Evolutionary conservation across 2,113 vertebrate species (phyloP).

Genomic region (Panthera leo): DNA sequence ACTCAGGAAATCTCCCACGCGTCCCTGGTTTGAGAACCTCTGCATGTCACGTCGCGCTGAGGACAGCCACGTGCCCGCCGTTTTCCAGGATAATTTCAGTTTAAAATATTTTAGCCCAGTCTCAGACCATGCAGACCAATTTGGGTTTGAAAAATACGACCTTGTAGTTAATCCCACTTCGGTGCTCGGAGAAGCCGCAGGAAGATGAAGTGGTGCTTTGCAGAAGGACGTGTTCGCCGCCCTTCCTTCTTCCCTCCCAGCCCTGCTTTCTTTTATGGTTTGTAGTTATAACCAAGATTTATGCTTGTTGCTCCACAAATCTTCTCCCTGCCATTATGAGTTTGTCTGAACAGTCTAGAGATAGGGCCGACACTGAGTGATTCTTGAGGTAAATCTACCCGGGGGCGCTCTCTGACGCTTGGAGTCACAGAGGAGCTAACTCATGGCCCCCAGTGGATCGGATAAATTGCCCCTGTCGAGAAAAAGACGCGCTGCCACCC

Average conservation of each 20-base stretch:
- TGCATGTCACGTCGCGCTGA: fast-evolving
- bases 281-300: slow-evolving; percentile 78
- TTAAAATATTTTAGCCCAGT: not conserved
- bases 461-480: slow-evolving; percentile 67
- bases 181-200: not conserved
- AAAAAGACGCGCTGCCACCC: slow-evolving; percentile 53
- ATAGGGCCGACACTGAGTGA: slow-evolving; percentile 63
- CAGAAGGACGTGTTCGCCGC: slow-evolving; percentile 1
- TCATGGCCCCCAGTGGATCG: slow-evolving; percentile 66
- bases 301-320: slow-evolving; percentile 77
- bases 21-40: not conserved
- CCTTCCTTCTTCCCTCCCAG: slow-evolving; percentile 55
- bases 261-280: slow-evolving; percentile 69
- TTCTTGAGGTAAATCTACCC: slow-evolving; percentile 79
- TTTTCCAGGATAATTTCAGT: not conserved
- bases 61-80: not conserved
- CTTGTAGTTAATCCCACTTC: slow-evolving; percentile 25
- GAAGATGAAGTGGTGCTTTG: slow-evolving; percentile 53
- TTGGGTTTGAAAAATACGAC: slow-evolving; percentile 51
- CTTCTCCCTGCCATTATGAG: slow-evolving; percentile 69
- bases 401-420: slow-evolving; percentile 77
- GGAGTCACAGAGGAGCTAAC: slow-evolving; percentile 72
- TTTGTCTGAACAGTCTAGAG: slow-evolving; percentile 69
- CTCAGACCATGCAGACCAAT: slow-evolving; percentile 18
- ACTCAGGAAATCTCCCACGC: not conserved